A percentile compares a stretch with the other conserved stretches of the same genome.
These are phyloP conservation scores for Sceloporus tristichus DNA, from an alignment of 2,113 vertebrate genomes.

Conservation along the genomic window DNA sequence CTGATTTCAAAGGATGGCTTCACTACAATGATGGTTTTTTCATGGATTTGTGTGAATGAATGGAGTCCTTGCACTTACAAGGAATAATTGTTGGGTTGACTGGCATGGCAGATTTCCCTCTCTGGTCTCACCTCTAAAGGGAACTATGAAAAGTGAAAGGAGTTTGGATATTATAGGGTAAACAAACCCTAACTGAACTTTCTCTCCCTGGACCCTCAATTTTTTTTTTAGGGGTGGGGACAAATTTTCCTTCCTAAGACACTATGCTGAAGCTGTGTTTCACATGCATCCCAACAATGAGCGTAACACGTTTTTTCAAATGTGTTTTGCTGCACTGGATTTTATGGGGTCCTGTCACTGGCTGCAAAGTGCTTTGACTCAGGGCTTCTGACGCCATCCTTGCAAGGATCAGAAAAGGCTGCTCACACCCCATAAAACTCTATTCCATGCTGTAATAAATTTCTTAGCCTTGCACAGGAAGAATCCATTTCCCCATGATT, in stretches of 20 bases:
- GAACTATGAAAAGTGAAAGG: neutral
- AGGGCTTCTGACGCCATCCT: too few species aligned
- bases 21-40: too few species aligned
- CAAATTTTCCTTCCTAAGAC: neutral
- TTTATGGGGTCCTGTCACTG: neutral
- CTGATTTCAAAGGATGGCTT: neutral
- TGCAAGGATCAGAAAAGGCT: too few species aligned
- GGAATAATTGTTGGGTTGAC: neutral
- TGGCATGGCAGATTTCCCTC: neutral
- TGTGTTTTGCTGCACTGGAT: conserved; percentile 14
- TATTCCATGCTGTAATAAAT: too few species aligned
- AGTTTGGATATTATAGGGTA: too few species aligned
- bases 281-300: conserved; percentile 25
- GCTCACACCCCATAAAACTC: neutral
- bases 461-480: too few species aligned
- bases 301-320: conserved; percentile 27
- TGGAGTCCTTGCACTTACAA: neutral
- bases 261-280: neutral
- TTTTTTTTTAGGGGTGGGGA: neutral
- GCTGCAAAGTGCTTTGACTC: neutral
- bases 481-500: too few species aligned
- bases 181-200: neutral
- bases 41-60: neutral
- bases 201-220: neutral
- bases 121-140: neutral